phyloP scores from a whole-genome alignment of 2,888 invertebrate genomes.

The Theristus sp. region DNA sequence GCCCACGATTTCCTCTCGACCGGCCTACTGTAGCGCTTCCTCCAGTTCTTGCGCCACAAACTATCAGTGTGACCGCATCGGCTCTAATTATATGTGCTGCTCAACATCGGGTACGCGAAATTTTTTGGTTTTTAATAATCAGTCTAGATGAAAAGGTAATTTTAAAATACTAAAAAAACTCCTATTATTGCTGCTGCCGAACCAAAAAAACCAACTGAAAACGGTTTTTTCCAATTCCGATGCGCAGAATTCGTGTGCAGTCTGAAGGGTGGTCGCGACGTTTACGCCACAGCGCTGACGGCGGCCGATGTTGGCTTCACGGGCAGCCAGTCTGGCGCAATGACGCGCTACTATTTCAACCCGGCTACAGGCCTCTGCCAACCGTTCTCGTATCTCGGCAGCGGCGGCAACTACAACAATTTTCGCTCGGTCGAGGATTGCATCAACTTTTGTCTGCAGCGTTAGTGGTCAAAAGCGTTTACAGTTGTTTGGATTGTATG shows the following conservation, averaged over 20 bases:
- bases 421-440: slow-evolving; percentile 16
- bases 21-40: background rate
- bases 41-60: background rate
- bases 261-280: background rate
- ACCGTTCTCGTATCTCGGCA: slow-evolving; percentile 17
- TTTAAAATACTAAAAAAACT: too few species aligned
- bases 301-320: slow-evolving; percentile 1
- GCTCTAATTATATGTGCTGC: slow-evolving; percentile 1
- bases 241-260: slow-evolving; percentile 1
- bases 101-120: background rate
- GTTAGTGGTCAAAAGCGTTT: too few species aligned
- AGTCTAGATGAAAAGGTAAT: too few species aligned
- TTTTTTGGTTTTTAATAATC: too few species aligned
- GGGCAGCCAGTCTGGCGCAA: too few species aligned
- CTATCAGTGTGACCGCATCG: background rate
- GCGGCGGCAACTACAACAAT: slow-evolving; percentile 24
- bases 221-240: too few species aligned
- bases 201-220: too few species aligned
- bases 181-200: too few species aligned
- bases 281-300: background rate
- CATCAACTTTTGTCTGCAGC: slow-evolving; percentile 13
- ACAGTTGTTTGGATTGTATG: too few species aligned
- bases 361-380: slow-evolving; percentile 20
- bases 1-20: background rate
- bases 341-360: slow-evolving; percentile 15